Evolutionary conservation across 2,797 vertebrate genomes (phyloP).

Genomic region (Eleutherodactylus coqui): DNA sequence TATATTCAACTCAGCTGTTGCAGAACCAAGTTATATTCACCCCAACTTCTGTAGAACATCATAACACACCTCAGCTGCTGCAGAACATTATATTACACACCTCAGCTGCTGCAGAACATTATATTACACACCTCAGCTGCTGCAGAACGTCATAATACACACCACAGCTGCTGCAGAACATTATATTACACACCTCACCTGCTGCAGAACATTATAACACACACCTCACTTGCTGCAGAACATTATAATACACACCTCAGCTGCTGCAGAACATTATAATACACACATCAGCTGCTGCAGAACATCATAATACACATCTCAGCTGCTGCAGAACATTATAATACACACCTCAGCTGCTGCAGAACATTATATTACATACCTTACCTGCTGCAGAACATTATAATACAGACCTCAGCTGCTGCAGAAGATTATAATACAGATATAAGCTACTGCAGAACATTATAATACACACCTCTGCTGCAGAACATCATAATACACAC

Average conservation of each 20-base stretch:
- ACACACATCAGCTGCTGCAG: not conserved
- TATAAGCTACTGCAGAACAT: not conserved
- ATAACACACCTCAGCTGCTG: not conserved
- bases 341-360: not conserved
- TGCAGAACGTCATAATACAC: not conserved
- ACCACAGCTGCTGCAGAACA: not conserved
- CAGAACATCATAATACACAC: not conserved
- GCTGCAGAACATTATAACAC: not conserved
- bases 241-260: not conserved
- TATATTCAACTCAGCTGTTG: not conserved
- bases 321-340: not conserved
- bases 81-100: not conserved
- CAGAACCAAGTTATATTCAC: not conserved
- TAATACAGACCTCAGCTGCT: not conserved
- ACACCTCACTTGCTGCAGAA: not conserved
- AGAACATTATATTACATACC: not conserved
- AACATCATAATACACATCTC: not conserved
- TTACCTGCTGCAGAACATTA: not conserved
- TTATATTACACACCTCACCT: not conserved
- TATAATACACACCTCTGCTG: not conserved
- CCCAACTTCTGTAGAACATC: not conserved
- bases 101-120: not conserved
- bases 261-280: not conserved
- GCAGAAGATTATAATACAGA: not conserved
- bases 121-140: not conserved